Evolutionary conservation across 1,140 invertebrate species (phyloP).

Genomic region (Glossosoma conforme): DNA sequence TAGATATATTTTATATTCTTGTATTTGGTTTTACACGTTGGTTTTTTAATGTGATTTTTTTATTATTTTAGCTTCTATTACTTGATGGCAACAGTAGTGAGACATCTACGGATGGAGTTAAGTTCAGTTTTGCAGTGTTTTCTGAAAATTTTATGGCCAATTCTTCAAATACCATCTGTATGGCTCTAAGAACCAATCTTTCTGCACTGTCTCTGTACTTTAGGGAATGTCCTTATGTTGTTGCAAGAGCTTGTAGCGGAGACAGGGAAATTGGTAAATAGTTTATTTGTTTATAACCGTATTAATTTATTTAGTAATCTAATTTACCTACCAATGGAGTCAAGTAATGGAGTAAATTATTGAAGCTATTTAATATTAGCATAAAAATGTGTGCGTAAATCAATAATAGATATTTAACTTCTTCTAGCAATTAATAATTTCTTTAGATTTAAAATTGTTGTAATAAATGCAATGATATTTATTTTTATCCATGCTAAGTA

Average conservation of each 20-base stretch:
- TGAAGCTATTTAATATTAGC: no score
- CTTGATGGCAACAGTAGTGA: background rate
- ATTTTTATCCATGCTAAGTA: no score
- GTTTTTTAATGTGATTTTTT: slow-evolving; percentile 8
- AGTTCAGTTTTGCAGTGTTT: slow-evolving; percentile 12
- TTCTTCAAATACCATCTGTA: slow-evolving; percentile 8
- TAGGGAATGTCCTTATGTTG: slow-evolving; percentile 10
- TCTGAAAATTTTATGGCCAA: slow-evolving; percentile 1
- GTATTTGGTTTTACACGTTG: no score
- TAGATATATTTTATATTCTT: background rate
- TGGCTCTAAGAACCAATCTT: slow-evolving; percentile 5
- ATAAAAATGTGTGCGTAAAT: no score
- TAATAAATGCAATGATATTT: no score
- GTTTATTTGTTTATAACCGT: no score
- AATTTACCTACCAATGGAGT: no score
- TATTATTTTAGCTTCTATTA: background rate
- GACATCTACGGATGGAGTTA: background rate
- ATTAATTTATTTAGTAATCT: no score
- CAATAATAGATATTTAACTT: no score
- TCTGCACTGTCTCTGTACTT: slow-evolving; percentile 8
- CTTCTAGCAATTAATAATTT: no score
- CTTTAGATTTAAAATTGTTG: no score
- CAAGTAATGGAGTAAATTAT: no score
- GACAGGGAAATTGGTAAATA: slow-evolving; percentile 16
- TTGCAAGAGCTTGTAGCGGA: slow-evolving; percentile 7